Percentiles rank a stretch among this genome's conserved stretches.
Evolutionary conservation across 2,888 invertebrate species (phyloP).

Genomic region (Balanococcus diminutus): DNA sequence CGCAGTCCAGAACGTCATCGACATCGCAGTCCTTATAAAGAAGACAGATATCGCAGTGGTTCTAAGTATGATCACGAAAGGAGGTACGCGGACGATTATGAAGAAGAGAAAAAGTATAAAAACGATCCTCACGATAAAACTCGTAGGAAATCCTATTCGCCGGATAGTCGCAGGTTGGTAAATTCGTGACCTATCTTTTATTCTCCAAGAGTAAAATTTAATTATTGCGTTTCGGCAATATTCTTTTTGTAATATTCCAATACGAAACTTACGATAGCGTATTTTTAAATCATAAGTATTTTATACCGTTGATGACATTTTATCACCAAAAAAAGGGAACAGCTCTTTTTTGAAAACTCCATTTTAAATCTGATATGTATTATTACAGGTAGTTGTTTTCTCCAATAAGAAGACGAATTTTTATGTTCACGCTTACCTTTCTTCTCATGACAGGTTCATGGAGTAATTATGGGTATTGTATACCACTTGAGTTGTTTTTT

Average conservation of each 20-base stretch:
- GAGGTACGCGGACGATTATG: not conserved
- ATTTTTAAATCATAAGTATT: not conserved
- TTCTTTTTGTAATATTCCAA: not conserved
- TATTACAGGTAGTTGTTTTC: conserved; percentile 47
- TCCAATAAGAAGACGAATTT: conserved; percentile 40
- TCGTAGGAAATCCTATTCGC: conserved; percentile 30
- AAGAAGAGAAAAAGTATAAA: conserved; percentile 12
- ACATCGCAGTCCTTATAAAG: no score
- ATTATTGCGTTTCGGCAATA: not conserved
- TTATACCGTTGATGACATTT: not conserved
- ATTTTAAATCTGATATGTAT: conserved; percentile 17
- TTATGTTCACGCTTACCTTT: conserved; percentile 28
- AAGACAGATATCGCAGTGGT: conserved; percentile 22
- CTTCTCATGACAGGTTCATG: conserved; percentile 38
- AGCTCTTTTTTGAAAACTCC: not conserved
- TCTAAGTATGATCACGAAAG: not conserved
- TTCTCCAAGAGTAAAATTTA: not conserved
- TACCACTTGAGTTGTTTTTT: conserved; percentile 46
- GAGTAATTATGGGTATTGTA: conserved; percentile 54
- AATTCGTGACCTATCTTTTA: not conserved
- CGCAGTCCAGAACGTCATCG: conserved; percentile 5
- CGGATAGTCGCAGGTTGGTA: conserved; percentile 45
- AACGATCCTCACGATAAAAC: conserved; percentile 12
- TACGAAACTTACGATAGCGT: not conserved
- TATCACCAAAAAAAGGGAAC: not conserved